Evolutionary conservation across 2,888 invertebrate species (phyloP).

Genomic region (Scaptomyza caliginosa): DNA sequence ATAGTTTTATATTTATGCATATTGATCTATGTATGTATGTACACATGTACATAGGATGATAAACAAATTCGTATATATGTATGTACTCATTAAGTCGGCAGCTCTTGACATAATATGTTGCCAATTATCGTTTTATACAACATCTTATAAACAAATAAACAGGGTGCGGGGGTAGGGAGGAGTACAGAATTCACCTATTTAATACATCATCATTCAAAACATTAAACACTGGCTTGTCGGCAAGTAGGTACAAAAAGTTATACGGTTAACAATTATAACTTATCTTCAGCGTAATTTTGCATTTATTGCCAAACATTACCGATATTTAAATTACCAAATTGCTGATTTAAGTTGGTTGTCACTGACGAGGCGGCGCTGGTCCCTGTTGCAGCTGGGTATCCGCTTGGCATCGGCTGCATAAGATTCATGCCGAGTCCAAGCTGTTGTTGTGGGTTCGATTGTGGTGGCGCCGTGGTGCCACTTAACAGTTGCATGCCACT

Average conservation of each 20-base stretch:
- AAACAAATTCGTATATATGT: slow-evolving; percentile 28
- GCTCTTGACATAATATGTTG: slow-evolving; percentile 1
- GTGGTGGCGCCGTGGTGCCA: slow-evolving; percentile 30
- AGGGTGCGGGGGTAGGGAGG: slow-evolving; percentile 14
- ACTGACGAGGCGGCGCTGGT: slow-evolving; percentile 65
- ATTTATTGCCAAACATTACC: slow-evolving; percentile 84
- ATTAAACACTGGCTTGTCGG: slow-evolving; percentile 50
- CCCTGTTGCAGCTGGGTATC: slow-evolving; percentile 49
- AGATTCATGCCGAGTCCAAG: slow-evolving; percentile 65
- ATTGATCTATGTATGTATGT: slow-evolving; percentile 13
- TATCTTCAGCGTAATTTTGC: slow-evolving; percentile 34
- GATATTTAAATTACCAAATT: slow-evolving; percentile 84
- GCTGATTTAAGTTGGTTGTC: slow-evolving; percentile 83
- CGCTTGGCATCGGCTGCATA: slow-evolving; percentile 62
- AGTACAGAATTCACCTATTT: slow-evolving; percentile 66
- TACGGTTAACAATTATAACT: slow-evolving; percentile 39
- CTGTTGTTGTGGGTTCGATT: slow-evolving; percentile 34
- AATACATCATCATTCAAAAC: slow-evolving; percentile 51
- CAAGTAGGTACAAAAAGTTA: slow-evolving; percentile 57
- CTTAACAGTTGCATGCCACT: slow-evolving; percentile 67
- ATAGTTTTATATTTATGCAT: slow-evolving; percentile 15
- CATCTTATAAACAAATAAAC: slow-evolving; percentile 51
- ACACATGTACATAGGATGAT: slow-evolving; percentile 9
- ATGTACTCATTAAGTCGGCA: slow-evolving; percentile 12
- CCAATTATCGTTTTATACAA: slow-evolving; percentile 42